These are phyloP conservation scores for Omphaloscelis lunosa DNA, from an alignment of 2,888 invertebrate species.

Conservation along the genomic window DNA sequence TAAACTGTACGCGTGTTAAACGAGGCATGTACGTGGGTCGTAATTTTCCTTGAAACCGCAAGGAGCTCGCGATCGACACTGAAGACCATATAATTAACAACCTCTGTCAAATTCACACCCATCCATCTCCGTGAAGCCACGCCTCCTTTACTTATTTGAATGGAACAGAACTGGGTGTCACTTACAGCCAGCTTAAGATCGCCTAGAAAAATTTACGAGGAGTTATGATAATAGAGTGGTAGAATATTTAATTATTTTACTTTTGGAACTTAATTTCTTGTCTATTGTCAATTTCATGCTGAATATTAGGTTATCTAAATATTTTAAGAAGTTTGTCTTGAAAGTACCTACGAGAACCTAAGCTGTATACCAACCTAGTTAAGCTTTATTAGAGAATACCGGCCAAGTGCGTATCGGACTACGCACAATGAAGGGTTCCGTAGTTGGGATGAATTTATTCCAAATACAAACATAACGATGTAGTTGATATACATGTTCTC, in stretches of 20 bases:
- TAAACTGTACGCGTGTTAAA: constrained; percentile 80
- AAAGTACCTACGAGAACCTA: neutral
- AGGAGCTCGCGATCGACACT: constrained; percentile 75
- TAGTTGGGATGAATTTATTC: no score
- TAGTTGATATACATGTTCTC: no score
- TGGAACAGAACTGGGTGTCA: constrained; percentile 69
- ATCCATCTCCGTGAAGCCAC: constrained; percentile 73
- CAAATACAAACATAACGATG: no score
- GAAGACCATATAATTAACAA: constrained; percentile 86
- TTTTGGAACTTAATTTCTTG: constrained; percentile 16
- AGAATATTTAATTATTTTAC: constrained; percentile 14
- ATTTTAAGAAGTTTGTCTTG: neutral
- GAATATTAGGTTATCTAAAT: neutral
- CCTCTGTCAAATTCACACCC: constrained; percentile 87
- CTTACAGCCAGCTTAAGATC: constrained; percentile 60
- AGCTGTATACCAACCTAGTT: neutral
- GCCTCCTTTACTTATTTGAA: constrained; percentile 73
- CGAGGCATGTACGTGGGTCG: constrained; percentile 77
- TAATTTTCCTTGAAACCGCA: constrained; percentile 79
- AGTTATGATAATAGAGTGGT: constrained; percentile 35
- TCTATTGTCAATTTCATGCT: neutral
- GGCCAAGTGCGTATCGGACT: no score
- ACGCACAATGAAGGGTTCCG: no score
- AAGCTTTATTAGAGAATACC: neutral
- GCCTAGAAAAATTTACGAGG: constrained; percentile 52